Conservation (phyloP, 2,113 vertebrate species). For the Leptosomus discolor region DNA sequence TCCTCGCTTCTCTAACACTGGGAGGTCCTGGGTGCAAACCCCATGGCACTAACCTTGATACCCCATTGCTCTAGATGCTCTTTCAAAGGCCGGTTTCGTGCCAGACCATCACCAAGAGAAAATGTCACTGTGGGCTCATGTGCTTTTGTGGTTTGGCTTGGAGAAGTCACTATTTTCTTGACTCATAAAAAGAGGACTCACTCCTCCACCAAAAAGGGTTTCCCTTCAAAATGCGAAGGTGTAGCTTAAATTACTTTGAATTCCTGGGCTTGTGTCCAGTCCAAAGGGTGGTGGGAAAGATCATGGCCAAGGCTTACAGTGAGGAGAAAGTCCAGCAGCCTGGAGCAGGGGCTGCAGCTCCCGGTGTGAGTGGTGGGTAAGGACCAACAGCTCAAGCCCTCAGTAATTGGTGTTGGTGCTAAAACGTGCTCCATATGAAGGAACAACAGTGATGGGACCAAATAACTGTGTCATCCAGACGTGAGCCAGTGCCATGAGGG, state of each 20-base stretch:
- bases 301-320: background rate
- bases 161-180: background rate
- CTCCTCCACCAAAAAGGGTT: background rate
- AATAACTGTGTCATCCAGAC: background rate
- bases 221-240: background rate
- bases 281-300: background rate
- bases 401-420: background rate
- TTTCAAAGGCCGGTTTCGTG: background rate
- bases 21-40: background rate
- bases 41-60: accelerated
- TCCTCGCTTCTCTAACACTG: background rate
- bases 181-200: background rate
- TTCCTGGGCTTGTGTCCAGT: background rate
- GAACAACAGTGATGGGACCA: background rate
- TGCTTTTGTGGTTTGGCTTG: background rate
- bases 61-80: background rate
- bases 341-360: background rate
- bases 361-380: background rate
- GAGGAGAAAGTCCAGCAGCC: background rate
- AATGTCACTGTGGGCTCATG: accelerated
- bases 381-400: background rate
- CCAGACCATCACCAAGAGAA: background rate
- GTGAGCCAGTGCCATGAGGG: background rate
- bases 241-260: background rate
- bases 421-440: background rate